phyloP scores from a whole-genome alignment of 2,797 vertebrate species.

The Halcyon chelicuti region DNA sequence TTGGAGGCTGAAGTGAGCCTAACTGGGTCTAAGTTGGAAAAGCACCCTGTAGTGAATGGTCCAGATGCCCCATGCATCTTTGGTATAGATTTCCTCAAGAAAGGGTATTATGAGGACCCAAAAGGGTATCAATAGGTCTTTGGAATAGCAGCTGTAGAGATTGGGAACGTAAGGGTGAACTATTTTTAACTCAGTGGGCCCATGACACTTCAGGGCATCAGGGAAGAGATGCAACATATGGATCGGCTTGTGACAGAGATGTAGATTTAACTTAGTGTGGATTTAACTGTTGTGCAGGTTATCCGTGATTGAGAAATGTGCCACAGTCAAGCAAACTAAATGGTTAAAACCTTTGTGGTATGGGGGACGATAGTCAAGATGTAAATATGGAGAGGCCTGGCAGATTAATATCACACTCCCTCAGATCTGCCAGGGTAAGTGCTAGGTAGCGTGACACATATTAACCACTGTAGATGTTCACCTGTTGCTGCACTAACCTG shows the following conservation, averaged over 20 bases:
- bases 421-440: background rate
- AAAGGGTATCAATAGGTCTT: background rate
- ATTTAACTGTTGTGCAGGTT: background rate
- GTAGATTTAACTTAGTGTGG: background rate
- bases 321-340: too few species aligned
- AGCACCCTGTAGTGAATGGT: too few species aligned
- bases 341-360: too few species aligned
- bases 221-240: background rate
- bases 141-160: background rate
- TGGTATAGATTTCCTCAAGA: background rate
- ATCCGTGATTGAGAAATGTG: background rate
- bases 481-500: constrained; percentile 48
- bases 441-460: background rate
- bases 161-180: background rate
- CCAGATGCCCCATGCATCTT: background rate
- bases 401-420: too few species aligned
- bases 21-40: too few species aligned
- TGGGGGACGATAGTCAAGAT: too few species aligned
- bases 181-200: background rate
- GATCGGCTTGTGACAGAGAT: background rate
- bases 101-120: background rate
- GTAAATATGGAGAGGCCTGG: too few species aligned
- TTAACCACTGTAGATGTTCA: constrained; percentile 38
- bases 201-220: background rate
- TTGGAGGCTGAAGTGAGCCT: background rate